phyloP scores from a whole-genome alignment of 2,113 vertebrate genomes.

The Merops nubicus region DNA sequence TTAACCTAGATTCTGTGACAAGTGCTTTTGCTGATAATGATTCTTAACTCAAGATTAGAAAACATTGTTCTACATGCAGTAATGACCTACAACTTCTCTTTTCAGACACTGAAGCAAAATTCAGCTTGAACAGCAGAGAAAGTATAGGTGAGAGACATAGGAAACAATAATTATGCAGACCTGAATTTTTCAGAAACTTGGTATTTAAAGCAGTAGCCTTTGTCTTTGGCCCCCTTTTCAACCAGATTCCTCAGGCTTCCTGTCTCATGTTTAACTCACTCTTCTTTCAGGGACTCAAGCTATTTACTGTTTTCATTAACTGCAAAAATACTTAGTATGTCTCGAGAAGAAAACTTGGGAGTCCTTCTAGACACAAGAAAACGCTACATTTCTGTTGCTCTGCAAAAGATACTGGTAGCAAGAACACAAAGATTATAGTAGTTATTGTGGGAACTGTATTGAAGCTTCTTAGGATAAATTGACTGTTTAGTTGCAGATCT shows the following conservation, averaged over 20 bases:
- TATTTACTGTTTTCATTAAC: not conserved
- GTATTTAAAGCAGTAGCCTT: not conserved
- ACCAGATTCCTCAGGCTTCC: not conserved
- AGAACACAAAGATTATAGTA: not conserved
- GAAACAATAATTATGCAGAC: not conserved
- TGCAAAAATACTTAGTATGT: not conserved
- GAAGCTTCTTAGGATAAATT: not conserved
- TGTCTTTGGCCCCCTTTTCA: not conserved
- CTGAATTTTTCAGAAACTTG: not conserved
- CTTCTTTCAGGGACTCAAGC: not conserved
- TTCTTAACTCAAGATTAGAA: slow-evolving; percentile 7
- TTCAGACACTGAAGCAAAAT: not conserved
- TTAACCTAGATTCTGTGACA: slow-evolving; percentile 26
- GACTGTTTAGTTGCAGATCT: not conserved
- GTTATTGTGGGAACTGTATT: not conserved
- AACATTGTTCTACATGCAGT: not conserved
- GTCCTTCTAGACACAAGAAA: not conserved
- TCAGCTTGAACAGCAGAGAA: not conserved
- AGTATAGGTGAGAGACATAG: not conserved
- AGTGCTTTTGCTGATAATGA: slow-evolving; percentile 22
- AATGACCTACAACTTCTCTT: not conserved
- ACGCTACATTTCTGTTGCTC: not conserved
- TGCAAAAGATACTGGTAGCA: not conserved
- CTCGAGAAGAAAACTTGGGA: not conserved
- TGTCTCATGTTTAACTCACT: not conserved